These are phyloP conservation scores for Cheilosia soror DNA, from an alignment of 2,888 invertebrate species.

Conservation along the genomic window DNA sequence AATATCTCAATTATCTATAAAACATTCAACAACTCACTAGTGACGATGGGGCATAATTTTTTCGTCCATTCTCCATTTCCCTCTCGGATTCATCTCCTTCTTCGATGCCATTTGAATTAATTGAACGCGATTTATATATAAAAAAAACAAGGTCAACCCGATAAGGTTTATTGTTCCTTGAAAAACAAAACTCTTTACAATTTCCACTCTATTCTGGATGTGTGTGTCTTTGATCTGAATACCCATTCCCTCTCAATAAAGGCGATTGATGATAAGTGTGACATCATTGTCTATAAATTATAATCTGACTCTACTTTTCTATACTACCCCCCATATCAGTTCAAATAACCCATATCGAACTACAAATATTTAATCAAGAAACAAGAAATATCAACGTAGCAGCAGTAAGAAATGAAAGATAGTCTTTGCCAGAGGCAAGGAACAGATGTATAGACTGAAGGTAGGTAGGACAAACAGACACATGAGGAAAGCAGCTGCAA, in stretches of 20 bases:
- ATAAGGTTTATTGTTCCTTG: constrained; percentile 44
- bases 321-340: constrained; percentile 45
- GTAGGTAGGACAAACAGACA: constrained; percentile 41
- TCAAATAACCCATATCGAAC: constrained; percentile 72
- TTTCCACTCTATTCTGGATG: constrained; percentile 10
- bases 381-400: constrained; percentile 24
- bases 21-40: constrained; percentile 42
- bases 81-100: not conserved
- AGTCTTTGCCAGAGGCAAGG: constrained; percentile 16
- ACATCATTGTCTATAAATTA: constrained; percentile 69
- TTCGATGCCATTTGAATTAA: constrained; percentile 62
- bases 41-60: constrained; percentile 46
- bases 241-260: constrained; percentile 27
- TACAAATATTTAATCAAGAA: constrained; percentile 71
- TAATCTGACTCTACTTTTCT: constrained; percentile 29
- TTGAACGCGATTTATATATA: constrained; percentile 62
- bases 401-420: constrained; percentile 20
- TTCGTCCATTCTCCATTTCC: not conserved
- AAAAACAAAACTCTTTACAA: constrained; percentile 38
- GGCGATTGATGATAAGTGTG: constrained; percentile 67
- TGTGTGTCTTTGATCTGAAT: constrained; percentile 5
- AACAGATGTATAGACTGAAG: constrained; percentile 65
- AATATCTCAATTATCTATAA: constrained; percentile 60
- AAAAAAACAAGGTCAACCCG: constrained; percentile 66
- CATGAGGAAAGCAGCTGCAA: constrained; percentile 63